Evolutionary conservation across 2,888 invertebrate genomes (phyloP).

Genomic region (Aquatica leii): DNA sequence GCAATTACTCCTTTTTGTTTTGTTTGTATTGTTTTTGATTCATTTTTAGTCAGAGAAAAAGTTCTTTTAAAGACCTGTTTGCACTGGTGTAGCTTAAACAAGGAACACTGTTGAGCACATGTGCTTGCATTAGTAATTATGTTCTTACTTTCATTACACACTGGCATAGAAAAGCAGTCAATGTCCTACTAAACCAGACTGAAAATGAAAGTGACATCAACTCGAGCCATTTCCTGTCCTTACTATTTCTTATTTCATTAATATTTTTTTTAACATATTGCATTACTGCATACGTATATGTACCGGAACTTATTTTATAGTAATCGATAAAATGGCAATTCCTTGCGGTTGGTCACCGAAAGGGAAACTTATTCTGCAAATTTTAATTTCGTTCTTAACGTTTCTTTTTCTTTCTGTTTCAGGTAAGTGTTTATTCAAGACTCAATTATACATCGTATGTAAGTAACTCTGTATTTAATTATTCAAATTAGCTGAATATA

Average conservation of each 20-base stretch:
- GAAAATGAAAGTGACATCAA: slow-evolving; percentile 44
- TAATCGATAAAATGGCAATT: not conserved
- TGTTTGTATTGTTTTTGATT: not conserved
- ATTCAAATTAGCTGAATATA: no score
- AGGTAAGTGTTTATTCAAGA: slow-evolving; percentile 10
- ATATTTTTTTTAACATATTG: not conserved
- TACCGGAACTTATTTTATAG: not conserved
- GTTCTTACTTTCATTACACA: slow-evolving; percentile 35
- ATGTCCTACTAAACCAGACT: slow-evolving; percentile 47
- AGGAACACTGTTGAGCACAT: not conserved
- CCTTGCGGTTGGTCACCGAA: not conserved
- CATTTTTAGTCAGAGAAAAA: no score
- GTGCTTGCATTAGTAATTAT: slow-evolving; percentile 17
- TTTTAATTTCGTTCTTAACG: not conserved
- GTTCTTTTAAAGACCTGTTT: no score
- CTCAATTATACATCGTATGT: no score
- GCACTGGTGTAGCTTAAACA: no score
- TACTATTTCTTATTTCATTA: no score
- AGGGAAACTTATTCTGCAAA: no score
- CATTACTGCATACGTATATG: not conserved
- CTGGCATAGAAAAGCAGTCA: slow-evolving; percentile 39
- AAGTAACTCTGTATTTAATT: no score
- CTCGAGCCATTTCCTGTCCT: not conserved
- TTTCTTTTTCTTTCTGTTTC: slow-evolving; percentile 11
- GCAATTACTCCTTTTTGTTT: slow-evolving; percentile 3